Evolutionary conservation across 1,140 invertebrate genomes (phyloP).

Genomic region (Notospermus geniculatus): DNA sequence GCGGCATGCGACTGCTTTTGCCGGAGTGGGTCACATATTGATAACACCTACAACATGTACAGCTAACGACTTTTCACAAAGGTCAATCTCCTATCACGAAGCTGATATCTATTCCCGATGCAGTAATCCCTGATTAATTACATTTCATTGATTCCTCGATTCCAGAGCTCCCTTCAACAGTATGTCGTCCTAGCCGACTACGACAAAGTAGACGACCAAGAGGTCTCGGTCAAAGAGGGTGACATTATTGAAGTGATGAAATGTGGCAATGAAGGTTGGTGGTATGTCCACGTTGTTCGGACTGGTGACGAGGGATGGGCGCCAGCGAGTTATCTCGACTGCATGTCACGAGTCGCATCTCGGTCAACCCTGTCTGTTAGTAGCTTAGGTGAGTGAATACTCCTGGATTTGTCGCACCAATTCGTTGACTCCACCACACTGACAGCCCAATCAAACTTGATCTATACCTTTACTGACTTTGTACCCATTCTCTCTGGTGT

Average conservation of each 20-base stretch:
- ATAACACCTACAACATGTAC: too few species aligned
- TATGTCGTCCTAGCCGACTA: conserved; percentile 89
- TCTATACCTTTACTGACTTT: too few species aligned
- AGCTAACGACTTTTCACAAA: too few species aligned
- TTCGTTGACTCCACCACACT: too few species aligned
- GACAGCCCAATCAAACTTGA: too few species aligned
- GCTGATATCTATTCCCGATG: too few species aligned
- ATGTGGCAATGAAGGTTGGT: conserved; percentile 92
- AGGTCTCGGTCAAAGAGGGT: conserved; percentile 84
- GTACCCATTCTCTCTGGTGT: too few species aligned
- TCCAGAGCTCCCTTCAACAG: conserved; percentile 16
- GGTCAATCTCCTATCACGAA: too few species aligned
- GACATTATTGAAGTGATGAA: conserved; percentile 78
- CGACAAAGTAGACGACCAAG: conserved; percentile 75
- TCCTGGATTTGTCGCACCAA: too few species aligned
- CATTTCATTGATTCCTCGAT: background rate
- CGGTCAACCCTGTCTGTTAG: conserved; percentile 55
- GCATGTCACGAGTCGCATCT: conserved; percentile 55
- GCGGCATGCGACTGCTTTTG: too few species aligned
- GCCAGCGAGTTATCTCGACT: conserved; percentile 85
- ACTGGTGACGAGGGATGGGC: conserved; percentile 82
- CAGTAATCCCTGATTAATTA: too few species aligned
- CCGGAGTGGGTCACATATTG: too few species aligned
- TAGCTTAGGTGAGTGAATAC: conserved; percentile 49
- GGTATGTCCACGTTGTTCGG: conserved; percentile 82